Conservation (phyloP, 2,113 vertebrate species). For the Hippocampus comes region DNA sequence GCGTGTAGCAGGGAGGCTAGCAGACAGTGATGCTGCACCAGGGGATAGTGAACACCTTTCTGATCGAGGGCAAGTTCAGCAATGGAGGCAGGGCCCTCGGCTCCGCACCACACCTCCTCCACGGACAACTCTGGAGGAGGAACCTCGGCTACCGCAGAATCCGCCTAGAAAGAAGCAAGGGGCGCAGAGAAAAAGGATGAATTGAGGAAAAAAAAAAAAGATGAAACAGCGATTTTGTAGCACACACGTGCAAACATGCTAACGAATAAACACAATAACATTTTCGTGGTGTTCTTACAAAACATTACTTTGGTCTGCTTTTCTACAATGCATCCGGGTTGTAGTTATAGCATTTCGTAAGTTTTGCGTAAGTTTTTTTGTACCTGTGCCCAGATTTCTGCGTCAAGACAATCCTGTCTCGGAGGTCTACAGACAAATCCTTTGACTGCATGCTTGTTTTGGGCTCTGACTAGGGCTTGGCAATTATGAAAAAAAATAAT, state of each 20-base stretch:
- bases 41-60: constrained; percentile 85
- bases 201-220: neutral
- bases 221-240: neutral
- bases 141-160: constrained; percentile 82
- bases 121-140: constrained; percentile 75
- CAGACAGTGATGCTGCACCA: constrained; percentile 91
- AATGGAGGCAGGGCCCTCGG: constrained; percentile 85
- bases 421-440: no score
- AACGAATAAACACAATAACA: neutral
- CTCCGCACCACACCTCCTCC: constrained; percentile 85
- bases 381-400: no score
- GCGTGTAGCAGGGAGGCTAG: constrained; percentile 80
- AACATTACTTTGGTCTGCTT: no score
- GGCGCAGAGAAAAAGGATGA: neutral
- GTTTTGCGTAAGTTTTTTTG: no score
- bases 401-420: no score
- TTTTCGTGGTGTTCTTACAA: no score
- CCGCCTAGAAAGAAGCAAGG: constrained; percentile 72
- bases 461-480: no score
- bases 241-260: neutral
- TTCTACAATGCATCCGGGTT: no score
- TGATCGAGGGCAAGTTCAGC: constrained; percentile 91
- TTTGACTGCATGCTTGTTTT: no score
- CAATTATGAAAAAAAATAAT: no score
- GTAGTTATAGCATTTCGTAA: no score